Evolutionary conservation across 2,888 invertebrate species (phyloP), one percentile per base, ranked within the genome.

Genomic region (Neoitamus cyanurus): DNA sequence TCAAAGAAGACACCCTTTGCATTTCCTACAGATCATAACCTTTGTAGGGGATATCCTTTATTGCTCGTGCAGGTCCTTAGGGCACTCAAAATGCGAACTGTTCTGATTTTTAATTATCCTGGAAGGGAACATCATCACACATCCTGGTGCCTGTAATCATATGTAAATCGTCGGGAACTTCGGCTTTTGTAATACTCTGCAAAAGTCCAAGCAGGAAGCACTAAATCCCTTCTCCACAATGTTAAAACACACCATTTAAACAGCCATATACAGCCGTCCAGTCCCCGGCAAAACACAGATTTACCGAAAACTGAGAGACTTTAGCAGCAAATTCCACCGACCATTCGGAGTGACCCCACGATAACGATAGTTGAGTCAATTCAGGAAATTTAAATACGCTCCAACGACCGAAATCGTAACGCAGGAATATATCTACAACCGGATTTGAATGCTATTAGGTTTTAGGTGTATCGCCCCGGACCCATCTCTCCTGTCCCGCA

Each of bases 381-480:
- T 86, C 86, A 84, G 86, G 86, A 86, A 86, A 86, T 86, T 86
- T 85, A 85, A 85, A 86, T 86, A 85, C 86, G 83, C 80, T 86
- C 83, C 80, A 86, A 86, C 68, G 77, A 78, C 69, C 84, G 20
- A 77, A 78, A 82, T 82, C 82, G 68, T 68, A 69, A 69, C 68
- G 31, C 78, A 83, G 84, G 84, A 84, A 86, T 86, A 84, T 86
- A 86, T 85, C 73, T 84, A 75, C 46, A 78, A 84, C 85, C 86
- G 86, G 86, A 86, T 86, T 86, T 86, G 85, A 84, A 86, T 84
- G 80, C 82, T 85, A 86, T 86, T 86, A 86, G 80, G 69, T 84
- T 58, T 86, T 86, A 84, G 84, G 85, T 84, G 84, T 85, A 84
- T 70, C 48, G 69, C 13, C n/a, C 72, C 28, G 73, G 73, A 46